Conservation (phyloP, 2,113 vertebrate species). For the Campylomormyrus tamandua region DNA sequence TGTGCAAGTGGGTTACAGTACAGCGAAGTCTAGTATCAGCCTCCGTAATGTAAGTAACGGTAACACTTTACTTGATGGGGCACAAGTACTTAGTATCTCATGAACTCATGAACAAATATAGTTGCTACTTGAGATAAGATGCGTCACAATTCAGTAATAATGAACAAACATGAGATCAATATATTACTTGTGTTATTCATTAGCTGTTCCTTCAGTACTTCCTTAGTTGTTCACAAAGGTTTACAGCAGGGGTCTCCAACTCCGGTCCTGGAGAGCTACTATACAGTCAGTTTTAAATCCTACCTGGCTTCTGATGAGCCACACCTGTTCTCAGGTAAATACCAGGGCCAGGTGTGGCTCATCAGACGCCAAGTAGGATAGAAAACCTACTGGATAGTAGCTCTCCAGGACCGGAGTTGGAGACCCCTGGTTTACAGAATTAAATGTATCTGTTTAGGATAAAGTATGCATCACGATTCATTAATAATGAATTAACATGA, state of each 20-base stretch:
- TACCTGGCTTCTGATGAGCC: too few species aligned
- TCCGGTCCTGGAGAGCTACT: too few species aligned
- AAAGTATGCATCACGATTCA: not conserved
- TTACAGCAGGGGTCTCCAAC: not conserved
- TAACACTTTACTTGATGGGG: not conserved
- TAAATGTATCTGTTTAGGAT: not conserved
- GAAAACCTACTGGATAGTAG: too few species aligned
- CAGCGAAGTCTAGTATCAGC: not conserved
- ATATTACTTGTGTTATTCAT: not conserved
- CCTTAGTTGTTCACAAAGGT: not conserved
- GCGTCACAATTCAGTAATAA: not conserved
- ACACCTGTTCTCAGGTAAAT: too few species aligned
- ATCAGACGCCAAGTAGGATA: too few species aligned
- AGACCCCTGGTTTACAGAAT: not conserved
- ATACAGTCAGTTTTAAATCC: too few species aligned
- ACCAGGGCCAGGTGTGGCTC: too few species aligned
- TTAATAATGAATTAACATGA: not conserved
- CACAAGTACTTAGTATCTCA: not conserved
- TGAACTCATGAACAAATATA: not conserved
- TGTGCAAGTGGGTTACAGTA: not conserved
- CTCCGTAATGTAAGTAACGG: not conserved
- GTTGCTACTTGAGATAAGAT: not conserved
- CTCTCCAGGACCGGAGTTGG: too few species aligned
- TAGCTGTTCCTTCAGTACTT: not conserved
- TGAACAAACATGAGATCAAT: not conserved